phyloP scores from a whole-genome alignment of 2,113 vertebrate genomes.

The Psettodes erumei region DNA sequence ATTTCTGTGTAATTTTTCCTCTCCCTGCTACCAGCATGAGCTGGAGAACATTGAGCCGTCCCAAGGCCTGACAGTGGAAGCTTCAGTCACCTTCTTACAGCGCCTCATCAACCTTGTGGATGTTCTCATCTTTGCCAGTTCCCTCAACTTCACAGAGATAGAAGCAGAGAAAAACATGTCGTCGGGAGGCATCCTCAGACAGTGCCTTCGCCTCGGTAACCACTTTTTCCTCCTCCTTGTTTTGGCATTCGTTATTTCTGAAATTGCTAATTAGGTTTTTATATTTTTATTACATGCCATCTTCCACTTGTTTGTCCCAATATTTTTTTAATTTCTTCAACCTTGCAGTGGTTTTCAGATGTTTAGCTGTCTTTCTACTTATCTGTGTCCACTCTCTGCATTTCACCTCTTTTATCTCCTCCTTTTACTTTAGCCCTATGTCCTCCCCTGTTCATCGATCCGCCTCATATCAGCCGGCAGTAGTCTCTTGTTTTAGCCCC shows the following conservation, averaged over 20 bases:
- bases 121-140: constrained; percentile 97
- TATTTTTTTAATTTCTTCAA: not conserved
- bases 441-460: constrained; percentile 50
- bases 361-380: constrained; percentile 1
- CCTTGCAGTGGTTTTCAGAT: not conserved
- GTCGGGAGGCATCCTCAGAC: constrained; percentile 94
- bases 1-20: not conserved
- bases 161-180: constrained; percentile 99
- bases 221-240: not conserved
- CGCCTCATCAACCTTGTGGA: constrained; percentile 94
- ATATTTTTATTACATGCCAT: not conserved
- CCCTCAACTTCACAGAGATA: constrained; percentile 96
- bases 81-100: constrained; percentile 93
- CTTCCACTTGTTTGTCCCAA: not conserved
- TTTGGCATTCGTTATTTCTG: not conserved
- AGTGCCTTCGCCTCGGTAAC: constrained; percentile 94
- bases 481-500: constrained; percentile 48
- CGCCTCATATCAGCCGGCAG: constrained; percentile 49
- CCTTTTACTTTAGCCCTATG: constrained; percentile 35
- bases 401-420: constrained; percentile 33
- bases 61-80: constrained; percentile 92
- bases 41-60: constrained; percentile 94
- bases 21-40: constrained; percentile 86
- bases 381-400: not conserved
- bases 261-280: not conserved